Conservation (phyloP, 2,888 invertebrate genomes). For the Monopis laevigella region DNA sequence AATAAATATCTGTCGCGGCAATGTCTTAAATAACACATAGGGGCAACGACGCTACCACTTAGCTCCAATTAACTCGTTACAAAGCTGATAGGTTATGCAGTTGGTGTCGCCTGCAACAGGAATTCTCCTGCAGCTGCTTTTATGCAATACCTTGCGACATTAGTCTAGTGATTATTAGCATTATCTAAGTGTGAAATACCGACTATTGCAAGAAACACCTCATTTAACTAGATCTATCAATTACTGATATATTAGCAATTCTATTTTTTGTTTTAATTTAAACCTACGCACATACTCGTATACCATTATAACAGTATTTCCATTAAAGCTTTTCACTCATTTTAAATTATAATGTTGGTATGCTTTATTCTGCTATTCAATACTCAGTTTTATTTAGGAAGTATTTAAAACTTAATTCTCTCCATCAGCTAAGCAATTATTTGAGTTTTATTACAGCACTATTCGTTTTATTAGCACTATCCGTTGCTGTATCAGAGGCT, state of each 20-base stretch:
- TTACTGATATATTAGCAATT: too few species aligned
- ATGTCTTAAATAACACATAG: constrained; percentile 19
- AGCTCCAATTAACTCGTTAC: constrained; percentile 6
- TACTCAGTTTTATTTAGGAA: constrained; percentile 2
- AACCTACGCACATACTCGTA: too few species aligned
- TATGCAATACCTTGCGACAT: constrained; percentile 7
- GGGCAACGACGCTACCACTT: constrained; percentile 4
- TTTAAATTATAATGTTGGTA: too few species aligned
- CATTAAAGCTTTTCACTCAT: too few species aligned
- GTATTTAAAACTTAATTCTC: constrained; percentile 5
- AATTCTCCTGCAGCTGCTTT: constrained; percentile 3
- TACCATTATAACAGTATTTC: too few species aligned
- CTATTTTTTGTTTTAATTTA: too few species aligned
- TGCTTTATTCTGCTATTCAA: constrained; percentile 1
- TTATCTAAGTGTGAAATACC: constrained; percentile 5
- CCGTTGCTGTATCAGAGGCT: neutral
- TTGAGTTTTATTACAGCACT: neutral
- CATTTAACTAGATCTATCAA: too few species aligned
- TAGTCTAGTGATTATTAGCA: constrained; percentile 4
- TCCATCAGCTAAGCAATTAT: neutral
- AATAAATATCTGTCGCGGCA: constrained; percentile 27
- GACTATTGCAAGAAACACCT: too few species aligned
- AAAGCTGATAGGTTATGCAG: constrained; percentile 9
- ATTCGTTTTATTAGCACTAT: constrained; percentile 2
- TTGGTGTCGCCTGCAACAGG: constrained; percentile 4